Base-by-base conservation (phyloP, 2,888 invertebrate genomes). In the Netelia melanura region DNA sequence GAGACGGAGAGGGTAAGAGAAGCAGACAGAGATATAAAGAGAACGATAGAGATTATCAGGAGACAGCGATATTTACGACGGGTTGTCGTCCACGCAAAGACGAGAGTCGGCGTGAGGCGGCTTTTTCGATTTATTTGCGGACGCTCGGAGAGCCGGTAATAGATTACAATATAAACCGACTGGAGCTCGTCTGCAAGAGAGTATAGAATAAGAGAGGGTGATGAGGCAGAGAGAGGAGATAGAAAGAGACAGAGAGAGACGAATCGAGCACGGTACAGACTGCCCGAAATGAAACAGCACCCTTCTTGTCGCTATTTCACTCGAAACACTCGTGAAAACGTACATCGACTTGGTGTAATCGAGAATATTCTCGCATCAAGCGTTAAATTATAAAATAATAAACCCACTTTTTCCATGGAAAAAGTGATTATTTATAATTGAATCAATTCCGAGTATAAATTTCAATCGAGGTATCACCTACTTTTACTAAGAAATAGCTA, bases 81-180 rank as follows among this genome's bases (percentile, higher is more conserved):
- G 54, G 52, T 70, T 71, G 62, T 79, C 23, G 79, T 62, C 68
- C 61, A 71, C 54, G 70, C 71, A 64, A 58, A 58, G 58, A 21
- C 62, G 30, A 25, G 52, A 70, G 48, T 30, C 62, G 76, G 58
- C 71, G 72, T 70, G 72, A 68, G 76, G 67, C 61, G 58, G 58
- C 79, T 62, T 30, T 52, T 71, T 72, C 84, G 83, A 90, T 90
- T 90, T 90, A 90, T 90, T 90, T 89, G 87, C 83, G 88, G 89
- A 89, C 85, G 87, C 86, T 74, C 68, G 82, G 81, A 86, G 78
- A 78, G 83, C 88, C 89, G 88, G 87, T 90, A 90, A 90, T 90
- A 90, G 90, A 90, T 90, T 88, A 90, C 89, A 90, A 90, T 89
- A 89, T 89, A 90, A 90, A 89, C 89, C 87, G 72, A 81, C 85